Evolutionary conservation across 2,888 invertebrate species (phyloP).

Genomic region (Pteria penguin): DNA sequence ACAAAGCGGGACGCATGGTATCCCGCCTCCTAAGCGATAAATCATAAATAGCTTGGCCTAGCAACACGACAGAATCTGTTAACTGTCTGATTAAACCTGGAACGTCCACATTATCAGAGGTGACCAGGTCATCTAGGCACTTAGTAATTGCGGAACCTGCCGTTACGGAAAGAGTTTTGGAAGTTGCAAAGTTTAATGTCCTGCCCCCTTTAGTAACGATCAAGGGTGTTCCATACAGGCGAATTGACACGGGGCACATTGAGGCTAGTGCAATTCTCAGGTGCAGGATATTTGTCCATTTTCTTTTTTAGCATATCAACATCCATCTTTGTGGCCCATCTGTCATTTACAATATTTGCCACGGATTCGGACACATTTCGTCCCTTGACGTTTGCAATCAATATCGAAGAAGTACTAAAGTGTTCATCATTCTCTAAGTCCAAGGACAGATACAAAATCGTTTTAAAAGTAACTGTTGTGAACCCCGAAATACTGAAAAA

Average conservation of each 20-base stretch:
- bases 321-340: background rate
- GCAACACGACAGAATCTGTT: background rate
- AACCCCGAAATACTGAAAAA: too few species aligned
- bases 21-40: background rate
- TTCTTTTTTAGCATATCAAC: background rate
- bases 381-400: background rate
- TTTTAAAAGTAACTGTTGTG: too few species aligned
- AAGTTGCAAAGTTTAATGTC: background rate
- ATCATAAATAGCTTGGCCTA: conserved; percentile 5
- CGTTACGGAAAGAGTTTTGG: background rate
- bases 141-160: background rate
- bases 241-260: background rate
- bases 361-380: background rate
- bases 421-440: too few species aligned
- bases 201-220: background rate
- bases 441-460: too few species aligned
- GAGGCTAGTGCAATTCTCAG: background rate
- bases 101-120: background rate
- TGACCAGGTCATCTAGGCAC: background rate
- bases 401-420: too few species aligned
- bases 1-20: too few species aligned
- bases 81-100: background rate
- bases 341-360: background rate
- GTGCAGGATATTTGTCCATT: background rate
- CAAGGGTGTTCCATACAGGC: conserved; percentile 4